Percentiles rank a stretch among this genome's conserved stretches.
phyloP scores from a whole-genome alignment of 2,797 vertebrate species.

The Paedocypris micromegethes region DNA sequence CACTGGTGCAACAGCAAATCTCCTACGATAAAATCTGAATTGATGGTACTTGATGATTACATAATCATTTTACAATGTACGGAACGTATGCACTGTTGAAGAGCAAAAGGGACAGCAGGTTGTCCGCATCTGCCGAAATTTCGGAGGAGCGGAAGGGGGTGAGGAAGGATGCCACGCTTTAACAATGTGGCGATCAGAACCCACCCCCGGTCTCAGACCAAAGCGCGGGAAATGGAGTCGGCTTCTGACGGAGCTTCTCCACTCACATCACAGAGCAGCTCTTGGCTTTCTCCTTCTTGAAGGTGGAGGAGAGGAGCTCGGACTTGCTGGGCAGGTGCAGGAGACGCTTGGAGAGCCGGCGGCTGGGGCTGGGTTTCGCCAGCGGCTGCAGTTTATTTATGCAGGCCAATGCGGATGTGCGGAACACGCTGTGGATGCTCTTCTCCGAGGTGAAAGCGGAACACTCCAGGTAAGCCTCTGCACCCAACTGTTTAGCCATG shows the following conservation, averaged over 20 bases:
- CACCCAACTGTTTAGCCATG: constrained; percentile 86
- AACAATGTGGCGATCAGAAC: constrained; percentile 66
- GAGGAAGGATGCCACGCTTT: constrained; percentile 69
- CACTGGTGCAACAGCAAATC: constrained; percentile 56
- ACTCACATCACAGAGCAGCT: constrained; percentile 94
- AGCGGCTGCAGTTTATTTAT: constrained; percentile 77
- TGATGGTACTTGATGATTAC: constrained; percentile 56
- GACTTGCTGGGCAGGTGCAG: constrained; percentile 89
- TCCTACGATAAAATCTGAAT: constrained; percentile 55
- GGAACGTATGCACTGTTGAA: constrained; percentile 61
- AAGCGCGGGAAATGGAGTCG: constrained; percentile 58
- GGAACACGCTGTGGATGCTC: constrained; percentile 92
- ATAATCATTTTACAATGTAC: constrained; percentile 57
- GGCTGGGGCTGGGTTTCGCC: constrained; percentile 76
- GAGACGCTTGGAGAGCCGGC: constrained; percentile 88
- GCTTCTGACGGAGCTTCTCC: constrained; percentile 39
- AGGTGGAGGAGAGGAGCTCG: constrained; percentile 86
- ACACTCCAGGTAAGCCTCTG: constrained; percentile 89
- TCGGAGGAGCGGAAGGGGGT: constrained; percentile 62
- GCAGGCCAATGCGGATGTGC: constrained; percentile 81
- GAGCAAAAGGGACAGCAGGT: constrained; percentile 66
- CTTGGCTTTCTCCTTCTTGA: constrained; percentile 94
- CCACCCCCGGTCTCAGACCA: constrained; percentile 67
- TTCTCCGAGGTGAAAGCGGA: constrained; percentile 94
- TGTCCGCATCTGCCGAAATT: constrained; percentile 68